Conservation (phyloP, 2,113 vertebrate species). For the Microtus oregoni region DNA sequence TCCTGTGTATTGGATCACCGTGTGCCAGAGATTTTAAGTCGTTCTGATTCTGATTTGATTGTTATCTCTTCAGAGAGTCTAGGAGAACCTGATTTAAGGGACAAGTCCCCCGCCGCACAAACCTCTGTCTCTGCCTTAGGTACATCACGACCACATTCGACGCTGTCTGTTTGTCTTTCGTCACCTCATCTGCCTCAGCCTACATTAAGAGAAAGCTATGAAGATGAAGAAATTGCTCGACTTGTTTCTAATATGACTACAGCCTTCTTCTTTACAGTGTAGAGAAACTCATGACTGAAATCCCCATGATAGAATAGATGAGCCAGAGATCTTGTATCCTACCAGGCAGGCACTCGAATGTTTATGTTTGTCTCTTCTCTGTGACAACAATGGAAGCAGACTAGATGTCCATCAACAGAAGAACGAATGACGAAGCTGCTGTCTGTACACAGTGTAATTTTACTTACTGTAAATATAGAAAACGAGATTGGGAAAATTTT, state of each 20-base stretch:
- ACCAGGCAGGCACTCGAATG: not conserved
- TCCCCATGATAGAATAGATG: not conserved
- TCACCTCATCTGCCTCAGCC: not conserved
- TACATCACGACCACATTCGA: not conserved
- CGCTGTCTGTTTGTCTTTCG: not conserved
- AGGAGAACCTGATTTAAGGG: not conserved
- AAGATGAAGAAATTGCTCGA: too few species aligned
- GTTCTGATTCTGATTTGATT: not conserved
- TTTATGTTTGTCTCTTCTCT: not conserved
- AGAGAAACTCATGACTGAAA: not conserved
- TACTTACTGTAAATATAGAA: not conserved
- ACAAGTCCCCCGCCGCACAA: not conserved
- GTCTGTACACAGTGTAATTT: not conserved
- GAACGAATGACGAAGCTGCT: not conserved
- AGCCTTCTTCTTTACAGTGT: not conserved
- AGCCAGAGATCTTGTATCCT: not conserved
- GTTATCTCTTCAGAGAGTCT: not conserved
- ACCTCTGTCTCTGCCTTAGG: not conserved
- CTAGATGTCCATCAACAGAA: not conserved
- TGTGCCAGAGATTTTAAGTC: not conserved
- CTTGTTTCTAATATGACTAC: not conserved
- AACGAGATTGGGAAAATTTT: not conserved
- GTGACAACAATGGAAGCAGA: not conserved
- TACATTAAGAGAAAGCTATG: not conserved
- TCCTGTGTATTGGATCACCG: not conserved